Evolutionary conservation across 2,797 vertebrate species (phyloP), one percentile per base, ranked within the genome.

Genomic region (Pantherophis vulpinus): DNA sequence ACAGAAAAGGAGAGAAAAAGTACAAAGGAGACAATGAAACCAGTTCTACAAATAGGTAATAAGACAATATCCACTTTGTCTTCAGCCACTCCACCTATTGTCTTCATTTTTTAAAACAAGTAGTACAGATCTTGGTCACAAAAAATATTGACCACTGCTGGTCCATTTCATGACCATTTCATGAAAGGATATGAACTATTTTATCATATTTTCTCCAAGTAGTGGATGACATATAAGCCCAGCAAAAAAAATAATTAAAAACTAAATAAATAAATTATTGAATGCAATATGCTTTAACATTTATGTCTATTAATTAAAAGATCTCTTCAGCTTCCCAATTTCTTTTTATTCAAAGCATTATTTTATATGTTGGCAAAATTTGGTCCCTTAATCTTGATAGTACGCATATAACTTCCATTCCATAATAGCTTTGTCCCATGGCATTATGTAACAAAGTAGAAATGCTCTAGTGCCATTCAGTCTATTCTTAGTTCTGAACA

Each of bases 331-430:
- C 12, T 51, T 83, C n/a, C 90, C 42, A 93, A 60, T 25, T 63
- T 87, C 6, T 87, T 37, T 93, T 86, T 51, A 87, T 90, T 87
- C 37, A 86, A 63, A 90, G 23, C 60, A 58, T 90, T 93, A 66
- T 87, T 37, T 87, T 27, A 27, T n/a, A 20, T 27, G 54, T 87
- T 87, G n/a, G 10, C 51, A 86, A 87, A 18, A 60, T 58, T n/a
- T 29, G 9, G 87, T 25, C 47, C 60, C 42, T 93, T 56, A 93
- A 93, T 87, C 60, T 89, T 89, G 27, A 79, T 20, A 79, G 83
- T 89, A 61, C 55, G 86, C 56, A 90, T 66, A 27, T 51, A 90
- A 86, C 63, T 42, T 66, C 32, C 59, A 32, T 63, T 90, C 89
- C 25, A 47, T 13, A 56, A 29, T 7, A 10, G 56, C 74, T 79